These are phyloP conservation scores for Heptranchias perlo DNA, from an alignment of 2,113 vertebrate species.

Conservation along the genomic window DNA sequence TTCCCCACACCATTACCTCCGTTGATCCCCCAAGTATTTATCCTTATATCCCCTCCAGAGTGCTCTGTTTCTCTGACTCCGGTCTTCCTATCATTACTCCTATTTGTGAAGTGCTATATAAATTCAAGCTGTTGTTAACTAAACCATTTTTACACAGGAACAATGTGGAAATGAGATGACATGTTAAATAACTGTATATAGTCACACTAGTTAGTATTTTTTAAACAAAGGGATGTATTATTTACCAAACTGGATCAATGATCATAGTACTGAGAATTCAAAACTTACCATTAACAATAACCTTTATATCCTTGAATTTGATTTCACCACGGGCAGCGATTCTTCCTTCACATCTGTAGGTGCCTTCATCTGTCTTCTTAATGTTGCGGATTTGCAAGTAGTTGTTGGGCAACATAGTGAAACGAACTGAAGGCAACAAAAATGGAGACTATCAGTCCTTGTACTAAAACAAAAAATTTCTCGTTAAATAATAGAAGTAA, in stretches of 20 bases:
- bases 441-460: conserved; percentile 41
- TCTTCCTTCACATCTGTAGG: conserved; percentile 85
- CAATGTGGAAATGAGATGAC: too few species aligned
- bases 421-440: conserved; percentile 65
- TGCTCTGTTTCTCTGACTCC: not conserved
- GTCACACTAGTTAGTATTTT: not conserved
- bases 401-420: conserved; percentile 84
- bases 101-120: not conserved
- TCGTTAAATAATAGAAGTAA: not conserved
- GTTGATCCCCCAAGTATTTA: not conserved
- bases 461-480: not conserved
- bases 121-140: not conserved
- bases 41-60: not conserved
- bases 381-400: conserved; percentile 93
- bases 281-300: conserved; percentile 89
- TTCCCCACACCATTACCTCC: not conserved
- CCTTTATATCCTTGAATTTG: conserved; percentile 85
- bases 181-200: not conserved
- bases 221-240: not conserved
- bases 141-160: not conserved
- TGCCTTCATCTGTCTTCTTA: conserved; percentile 91
- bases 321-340: conserved; percentile 91
- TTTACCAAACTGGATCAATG: not conserved
- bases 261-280: not conserved
- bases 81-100: not conserved